A percentile compares a stretch with the other conserved stretches of the same genome.
These are phyloP conservation scores for Saxicola maurus DNA, from an alignment of 2,797 vertebrate genomes.

Conservation along the genomic window DNA sequence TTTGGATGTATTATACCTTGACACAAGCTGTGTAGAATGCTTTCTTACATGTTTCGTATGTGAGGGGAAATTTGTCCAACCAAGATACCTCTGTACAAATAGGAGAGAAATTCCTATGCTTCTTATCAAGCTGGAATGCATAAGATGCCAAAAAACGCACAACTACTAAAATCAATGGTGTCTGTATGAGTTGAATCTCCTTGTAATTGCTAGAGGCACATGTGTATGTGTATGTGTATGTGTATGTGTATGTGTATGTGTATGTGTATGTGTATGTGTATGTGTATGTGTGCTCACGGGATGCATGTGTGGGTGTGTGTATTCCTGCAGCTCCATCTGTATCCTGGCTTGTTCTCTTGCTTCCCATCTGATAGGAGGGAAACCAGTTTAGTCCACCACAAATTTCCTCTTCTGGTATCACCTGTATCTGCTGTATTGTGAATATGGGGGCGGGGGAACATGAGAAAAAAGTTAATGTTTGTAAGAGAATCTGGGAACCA, in stretches of 20 bases:
- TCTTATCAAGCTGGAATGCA: neutral
- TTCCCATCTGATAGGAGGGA: accelerated
- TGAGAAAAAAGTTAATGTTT: neutral
- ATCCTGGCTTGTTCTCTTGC: neutral
- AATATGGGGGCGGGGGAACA: neutral
- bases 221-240: neutral
- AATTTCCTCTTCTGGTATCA: neutral
- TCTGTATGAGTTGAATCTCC: neutral
- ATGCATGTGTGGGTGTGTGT: accelerated
- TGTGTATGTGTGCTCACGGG: neutral
- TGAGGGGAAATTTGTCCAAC: neutral
- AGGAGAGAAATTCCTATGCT: neutral
- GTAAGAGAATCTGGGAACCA: neutral
- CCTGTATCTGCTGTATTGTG: neutral
- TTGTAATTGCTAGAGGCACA: neutral
- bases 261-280: too few relatives aligned
- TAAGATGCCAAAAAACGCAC: neutral
- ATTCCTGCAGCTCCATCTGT: neutral
- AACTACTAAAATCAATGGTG: neutral
- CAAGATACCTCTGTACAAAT: neutral
- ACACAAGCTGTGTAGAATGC: neutral
- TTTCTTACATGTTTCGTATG: neutral
- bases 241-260: too few relatives aligned
- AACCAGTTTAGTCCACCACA: neutral
- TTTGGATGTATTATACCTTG: neutral